Base-by-base conservation (phyloP, 2,113 vertebrate genomes). In the Gymnocephalus cernua region DNA sequence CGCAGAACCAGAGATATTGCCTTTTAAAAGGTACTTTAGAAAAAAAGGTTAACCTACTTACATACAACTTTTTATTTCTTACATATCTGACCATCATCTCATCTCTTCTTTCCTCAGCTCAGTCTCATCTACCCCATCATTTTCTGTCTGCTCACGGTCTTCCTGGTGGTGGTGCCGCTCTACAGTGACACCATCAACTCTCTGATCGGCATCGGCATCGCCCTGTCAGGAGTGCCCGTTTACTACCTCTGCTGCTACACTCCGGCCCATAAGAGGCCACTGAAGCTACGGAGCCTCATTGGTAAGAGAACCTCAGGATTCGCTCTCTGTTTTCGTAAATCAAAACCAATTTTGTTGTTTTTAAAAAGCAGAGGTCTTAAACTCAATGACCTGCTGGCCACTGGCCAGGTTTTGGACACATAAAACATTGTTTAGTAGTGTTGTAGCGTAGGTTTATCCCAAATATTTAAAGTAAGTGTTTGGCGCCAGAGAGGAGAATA, bases 181-280 rank as follows among this genome's bases (percentile, higher is more conserved):
- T 98, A 97, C 91, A 98, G 96, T 0, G 97, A 98, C 78, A 95
- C 96, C 29, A 53, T 96, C 86, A 98, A 97, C 89, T 97, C 97
- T 11, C 92, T 97, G 85, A 98, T 98, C 0, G 97, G 97, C 69
- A 96, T 98, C 2, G 95, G 88, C 83, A 98, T 98, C 0, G 97
- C 96, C 3, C 93, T 97, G 38, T 98, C 97, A 0, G 97, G 97
- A 3, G 81, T 98, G 18, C 97, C 97, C 0, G 95, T 98, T 19
- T 98, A 98, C 92, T 96, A 96, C 93, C 90, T 98, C 44, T 93
- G 96, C 87, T 86, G 94, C 91, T 89, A 95, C 86, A 95, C 95
- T 27, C 96, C 97, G 0, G 95, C 96, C 72, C 45, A 86, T 2
- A 96, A 93, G 63, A 95, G 95, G 68, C 97, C 97, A 0, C 51